Conservation (phyloP, 2,797 vertebrate species). For the Phoeniculus purpureus region DNA sequence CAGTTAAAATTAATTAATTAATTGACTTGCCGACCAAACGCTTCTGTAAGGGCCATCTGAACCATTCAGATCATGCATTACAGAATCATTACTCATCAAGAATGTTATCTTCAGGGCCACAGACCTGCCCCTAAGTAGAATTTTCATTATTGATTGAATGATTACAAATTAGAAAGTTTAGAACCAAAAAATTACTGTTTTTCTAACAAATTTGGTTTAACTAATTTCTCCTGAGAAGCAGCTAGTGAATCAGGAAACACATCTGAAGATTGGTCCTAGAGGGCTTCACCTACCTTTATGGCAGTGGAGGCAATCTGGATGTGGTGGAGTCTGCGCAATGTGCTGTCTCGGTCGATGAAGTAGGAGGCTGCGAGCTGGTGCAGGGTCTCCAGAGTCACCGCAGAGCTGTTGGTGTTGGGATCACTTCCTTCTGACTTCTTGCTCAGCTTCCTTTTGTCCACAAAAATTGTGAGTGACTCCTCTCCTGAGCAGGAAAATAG, state of each 20-base stretch:
- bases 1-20: not conserved
- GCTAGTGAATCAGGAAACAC: no score
- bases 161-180: not conserved
- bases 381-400: slow-evolving; percentile 89
- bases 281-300: slow-evolving; percentile 88
- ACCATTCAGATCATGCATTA: not conserved
- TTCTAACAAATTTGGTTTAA: not conserved
- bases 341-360: slow-evolving; percentile 96
- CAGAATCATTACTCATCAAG: not conserved
- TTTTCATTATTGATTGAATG: not conserved
- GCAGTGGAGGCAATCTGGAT: slow-evolving; percentile 96
- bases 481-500: slow-evolving; percentile 82
- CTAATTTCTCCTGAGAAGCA: not conserved
- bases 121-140: not conserved
- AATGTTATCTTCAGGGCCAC: no score
- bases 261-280: no score
- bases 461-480: slow-evolving; percentile 97
- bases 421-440: slow-evolving; percentile 88
- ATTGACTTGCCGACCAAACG: not conserved
- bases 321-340: slow-evolving; percentile 92
- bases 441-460: slow-evolving; percentile 95
- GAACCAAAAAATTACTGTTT: rapidly evolving
- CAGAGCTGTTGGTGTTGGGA: slow-evolving; percentile 85
- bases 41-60: not conserved
- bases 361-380: slow-evolving; percentile 97